These are phyloP conservation scores for Lydus trimaculatus DNA, from an alignment of 2,888 invertebrate genomes.

Conservation along the genomic window DNA sequence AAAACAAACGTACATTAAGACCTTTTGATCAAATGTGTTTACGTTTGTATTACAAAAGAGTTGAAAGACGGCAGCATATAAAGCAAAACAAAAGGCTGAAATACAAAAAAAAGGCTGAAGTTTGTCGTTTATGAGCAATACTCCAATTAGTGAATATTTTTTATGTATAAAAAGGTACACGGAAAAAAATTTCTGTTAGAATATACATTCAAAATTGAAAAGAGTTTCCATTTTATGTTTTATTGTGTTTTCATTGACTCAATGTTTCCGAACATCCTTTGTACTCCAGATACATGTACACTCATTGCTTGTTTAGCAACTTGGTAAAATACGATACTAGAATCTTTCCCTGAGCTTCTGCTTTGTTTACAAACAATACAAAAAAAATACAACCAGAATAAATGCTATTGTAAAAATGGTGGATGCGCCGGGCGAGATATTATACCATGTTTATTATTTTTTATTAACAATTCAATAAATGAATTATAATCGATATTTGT, in stretches of 20 bases:
- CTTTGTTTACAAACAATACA: too few relatives aligned
- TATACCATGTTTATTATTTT: too few relatives aligned
- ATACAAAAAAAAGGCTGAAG: constrained; percentile 21
- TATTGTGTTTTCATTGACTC: neutral
- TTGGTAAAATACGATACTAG: too few relatives aligned
- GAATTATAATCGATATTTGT: too few relatives aligned
- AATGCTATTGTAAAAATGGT: neutral
- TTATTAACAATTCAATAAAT: too few relatives aligned
- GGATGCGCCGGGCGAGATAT: neutral
- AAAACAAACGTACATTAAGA: neutral
- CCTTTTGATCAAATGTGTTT: neutral
- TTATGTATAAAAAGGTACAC: neutral
- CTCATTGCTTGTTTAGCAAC: too few relatives aligned
- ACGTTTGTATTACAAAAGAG: neutral
- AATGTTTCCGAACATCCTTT: too few relatives aligned
- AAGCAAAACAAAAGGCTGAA: constrained; percentile 23
- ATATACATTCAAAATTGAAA: neutral
- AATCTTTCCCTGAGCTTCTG: too few relatives aligned
- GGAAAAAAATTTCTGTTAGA: too few relatives aligned
- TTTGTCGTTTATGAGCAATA: constrained; percentile 18
- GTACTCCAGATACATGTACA: too few relatives aligned
- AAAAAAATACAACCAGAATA: too few relatives aligned
- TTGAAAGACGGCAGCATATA: neutral
- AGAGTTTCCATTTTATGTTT: neutral
- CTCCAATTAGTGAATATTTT: constrained; percentile 24